Base-by-base conservation (phyloP, 2,888 invertebrate genomes). In the Argyra leucocephala region DNA sequence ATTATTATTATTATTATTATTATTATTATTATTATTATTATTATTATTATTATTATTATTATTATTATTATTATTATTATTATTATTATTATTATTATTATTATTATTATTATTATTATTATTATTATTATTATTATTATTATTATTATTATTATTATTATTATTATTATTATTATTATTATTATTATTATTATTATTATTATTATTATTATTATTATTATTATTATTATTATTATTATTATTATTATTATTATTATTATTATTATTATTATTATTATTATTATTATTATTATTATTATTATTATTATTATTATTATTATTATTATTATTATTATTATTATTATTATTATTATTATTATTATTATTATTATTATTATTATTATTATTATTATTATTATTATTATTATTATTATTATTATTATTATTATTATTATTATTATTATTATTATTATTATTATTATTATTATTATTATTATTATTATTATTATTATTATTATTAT, bases 191-290 rank as follows among this genome's bases (percentile, higher is more conserved):
- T 48, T 48, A 48, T 48, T 48, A 48, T 48, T 48, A 48, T 48
- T 48, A 48, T 18, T 48, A 48, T 48, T 48, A 48, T 48, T 48
- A 48, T 48, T 48, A 48, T 48, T 48, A 48, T 48, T 48, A 48
- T 48, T 48, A 48, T 48, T 48, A 48, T 48, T 48, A 48, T 48
- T 48, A 48, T 48, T 48, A 48, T 48, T 48, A 48, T 48, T 48
- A 48, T 48, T 48, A 48, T 48, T 48, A 48, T 48, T 48, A 48
- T 48, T 48, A 48, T 48, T 48, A 48, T 48, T 48, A 48, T 48
- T 48, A 48, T 48, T 48, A 48, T 48, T 48, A 48, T 48, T 48
- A 48, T 18, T 18, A 48, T 48, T 48, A 18, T 7, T 48, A 48
- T 48, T 48, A 48, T 18, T 48, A 48, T 18, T 48, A 48, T 48